Evolutionary conservation across 2,113 vertebrate genomes (phyloP).

Genomic region (Cepphus grylle): DNA sequence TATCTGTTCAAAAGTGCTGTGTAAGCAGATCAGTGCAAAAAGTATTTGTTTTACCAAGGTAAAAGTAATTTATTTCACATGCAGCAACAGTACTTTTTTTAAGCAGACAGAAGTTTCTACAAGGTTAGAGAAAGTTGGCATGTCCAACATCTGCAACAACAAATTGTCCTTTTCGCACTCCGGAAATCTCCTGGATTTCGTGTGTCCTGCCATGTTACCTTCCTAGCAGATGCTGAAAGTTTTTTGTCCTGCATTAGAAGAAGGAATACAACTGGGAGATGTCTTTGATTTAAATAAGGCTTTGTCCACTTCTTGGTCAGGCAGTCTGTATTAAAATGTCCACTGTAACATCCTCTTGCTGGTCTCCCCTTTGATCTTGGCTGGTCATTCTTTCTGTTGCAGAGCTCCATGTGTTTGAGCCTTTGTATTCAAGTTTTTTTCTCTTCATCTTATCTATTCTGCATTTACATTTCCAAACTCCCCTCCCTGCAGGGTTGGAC

Average conservation of each 20-base stretch:
- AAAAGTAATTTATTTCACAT: not conserved
- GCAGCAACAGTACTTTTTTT: not conserved
- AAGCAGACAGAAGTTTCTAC: not conserved
- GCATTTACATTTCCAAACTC: not conserved
- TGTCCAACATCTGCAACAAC: not conserved
- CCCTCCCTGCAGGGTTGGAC: not conserved
- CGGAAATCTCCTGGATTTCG: not conserved
- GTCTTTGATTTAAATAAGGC: not conserved
- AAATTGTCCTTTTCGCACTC: not conserved
- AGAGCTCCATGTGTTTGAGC: not conserved
- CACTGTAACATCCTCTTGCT: rapidly evolving
- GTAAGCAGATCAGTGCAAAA: not conserved
- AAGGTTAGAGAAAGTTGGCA: not conserved
- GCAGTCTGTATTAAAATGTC: not conserved
- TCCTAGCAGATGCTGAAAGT: not conserved
- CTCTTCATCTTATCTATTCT: not conserved
- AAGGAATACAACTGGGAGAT: not conserved
- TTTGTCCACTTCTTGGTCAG: not conserved
- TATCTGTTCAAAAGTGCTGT: not conserved
- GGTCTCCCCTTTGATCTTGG: not conserved
- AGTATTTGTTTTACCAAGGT: not conserved
- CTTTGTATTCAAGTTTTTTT: not conserved
- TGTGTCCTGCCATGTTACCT: not conserved
- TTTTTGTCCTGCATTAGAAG: not conserved
- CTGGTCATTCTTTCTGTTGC: not conserved